phyloP scores from a whole-genome alignment of 2,888 invertebrate genomes.

The Trissolcus brochymenae region DNA sequence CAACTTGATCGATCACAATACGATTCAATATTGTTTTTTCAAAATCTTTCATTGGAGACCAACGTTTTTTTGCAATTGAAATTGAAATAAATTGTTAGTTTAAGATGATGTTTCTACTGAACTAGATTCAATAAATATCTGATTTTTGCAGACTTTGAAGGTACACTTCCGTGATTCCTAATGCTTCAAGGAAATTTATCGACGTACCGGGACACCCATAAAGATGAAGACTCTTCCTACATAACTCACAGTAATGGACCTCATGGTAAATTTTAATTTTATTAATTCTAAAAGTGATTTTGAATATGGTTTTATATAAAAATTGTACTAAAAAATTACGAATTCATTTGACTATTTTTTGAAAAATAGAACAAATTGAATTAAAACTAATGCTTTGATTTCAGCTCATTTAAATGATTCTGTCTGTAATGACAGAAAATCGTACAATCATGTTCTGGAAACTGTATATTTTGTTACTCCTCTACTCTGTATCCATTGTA shows the following conservation, averaged over 20 bases:
- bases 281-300: slow-evolving; percentile 1
- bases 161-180: slow-evolving; percentile 73
- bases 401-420: slow-evolving; percentile 71
- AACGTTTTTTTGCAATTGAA: neutral
- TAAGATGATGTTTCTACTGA: too few species aligned
- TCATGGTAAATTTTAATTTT: slow-evolving; percentile 64
- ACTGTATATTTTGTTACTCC: slow-evolving; percentile 79
- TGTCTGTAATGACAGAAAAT: slow-evolving; percentile 61
- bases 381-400: slow-evolving; percentile 38
- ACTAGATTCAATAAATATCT: neutral
- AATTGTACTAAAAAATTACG: neutral
- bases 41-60: too few species aligned
- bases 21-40: too few species aligned
- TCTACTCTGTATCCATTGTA: slow-evolving; percentile 79
- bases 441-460: slow-evolving; percentile 75
- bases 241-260: slow-evolving; percentile 74
- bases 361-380: too few species aligned
- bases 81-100: neutral
- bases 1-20: too few species aligned
- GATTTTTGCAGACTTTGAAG: slow-evolving; percentile 63
- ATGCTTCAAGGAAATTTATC: slow-evolving; percentile 76
- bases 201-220: slow-evolving; percentile 71
- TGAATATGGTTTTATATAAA: neutral
- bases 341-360: neutral
- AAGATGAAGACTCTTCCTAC: slow-evolving; percentile 74